Evolutionary conservation across 2,888 invertebrate genomes (phyloP).

Genomic region (Rhabditoides inermis): DNA sequence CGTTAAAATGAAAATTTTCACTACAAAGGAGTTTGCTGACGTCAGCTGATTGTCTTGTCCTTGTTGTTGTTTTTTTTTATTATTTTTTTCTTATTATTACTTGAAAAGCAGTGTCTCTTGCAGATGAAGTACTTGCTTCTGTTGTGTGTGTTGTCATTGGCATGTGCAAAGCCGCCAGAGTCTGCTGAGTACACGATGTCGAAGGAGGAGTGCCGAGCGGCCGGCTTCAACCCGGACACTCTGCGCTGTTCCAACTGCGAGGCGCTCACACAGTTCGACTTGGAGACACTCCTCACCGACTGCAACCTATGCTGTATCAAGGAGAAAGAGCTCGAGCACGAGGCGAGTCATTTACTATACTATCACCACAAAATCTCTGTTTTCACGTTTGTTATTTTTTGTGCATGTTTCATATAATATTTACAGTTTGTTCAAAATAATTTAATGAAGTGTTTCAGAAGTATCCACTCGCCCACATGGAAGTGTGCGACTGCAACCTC

Average conservation of each 20-base stretch:
- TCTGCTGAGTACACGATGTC: conserved; percentile 27
- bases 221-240: conserved; percentile 35
- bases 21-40: too few species aligned
- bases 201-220: conserved; percentile 34
- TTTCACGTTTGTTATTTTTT: neutral
- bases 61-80: too few species aligned
- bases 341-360: conserved; percentile 16
- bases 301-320: conserved; percentile 42
- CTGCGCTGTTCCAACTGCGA: conserved; percentile 34
- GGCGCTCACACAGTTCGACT: conserved; percentile 28
- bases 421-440: neutral
- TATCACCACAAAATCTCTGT: neutral
- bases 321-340: conserved; percentile 37
- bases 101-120: too few species aligned
- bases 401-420: neutral
- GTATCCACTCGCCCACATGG: conserved; percentile 81
- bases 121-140: too few species aligned
- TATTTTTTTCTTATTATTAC: too few species aligned
- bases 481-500: conserved; percentile 97
- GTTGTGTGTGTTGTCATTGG: too few species aligned
- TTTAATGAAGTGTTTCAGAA: conserved; percentile 55
- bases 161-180: too few species aligned
- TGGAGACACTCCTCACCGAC: conserved; percentile 41
- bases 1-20: too few species aligned
- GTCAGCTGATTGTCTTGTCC: too few species aligned